Conservation (phyloP, 2,888 invertebrate species). For the Sphecodes monilicornis region DNA sequence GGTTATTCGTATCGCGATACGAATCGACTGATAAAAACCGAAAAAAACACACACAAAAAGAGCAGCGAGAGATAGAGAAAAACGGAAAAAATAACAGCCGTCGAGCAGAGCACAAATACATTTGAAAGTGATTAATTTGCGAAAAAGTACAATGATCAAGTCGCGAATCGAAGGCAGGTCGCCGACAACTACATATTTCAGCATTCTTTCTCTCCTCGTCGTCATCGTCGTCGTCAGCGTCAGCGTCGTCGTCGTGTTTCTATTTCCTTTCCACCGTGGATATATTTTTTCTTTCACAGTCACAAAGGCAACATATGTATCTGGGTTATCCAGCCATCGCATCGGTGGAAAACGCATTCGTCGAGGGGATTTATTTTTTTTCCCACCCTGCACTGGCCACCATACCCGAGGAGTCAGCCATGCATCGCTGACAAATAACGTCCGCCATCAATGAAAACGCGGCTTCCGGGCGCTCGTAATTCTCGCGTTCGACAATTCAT, state of each 20-base stretch:
- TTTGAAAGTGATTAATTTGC: constrained; percentile 60
- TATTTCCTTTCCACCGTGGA: background rate
- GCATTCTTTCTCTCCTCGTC: background rate
- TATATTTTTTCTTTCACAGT: constrained; percentile 7
- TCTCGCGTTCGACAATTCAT: constrained; percentile 39
- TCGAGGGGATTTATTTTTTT: constrained; percentile 55
- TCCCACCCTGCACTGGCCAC: background rate
- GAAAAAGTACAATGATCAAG: constrained; percentile 40
- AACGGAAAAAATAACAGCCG: constrained; percentile 3
- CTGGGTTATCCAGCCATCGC: constrained; percentile 41
- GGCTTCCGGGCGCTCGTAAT: constrained; percentile 34
- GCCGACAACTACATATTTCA: constrained; percentile 29
- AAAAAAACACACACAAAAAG: background rate
- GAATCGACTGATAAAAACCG: background rate
- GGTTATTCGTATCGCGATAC: constrained; percentile 2
- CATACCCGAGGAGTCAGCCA: constrained; percentile 14
- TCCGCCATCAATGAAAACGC: constrained; percentile 44
- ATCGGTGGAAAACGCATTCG: constrained; percentile 29
- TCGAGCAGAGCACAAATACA: constrained; percentile 17
- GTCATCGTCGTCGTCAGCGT: background rate
- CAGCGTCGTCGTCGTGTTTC: background rate
- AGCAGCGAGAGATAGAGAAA: background rate
- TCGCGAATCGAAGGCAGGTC: constrained; percentile 49
- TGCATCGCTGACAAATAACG: constrained; percentile 47
- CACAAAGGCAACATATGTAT: constrained; percentile 40